Conservation (phyloP, 2,888 invertebrate species). For the Tetanocera ferruginea region DNA sequence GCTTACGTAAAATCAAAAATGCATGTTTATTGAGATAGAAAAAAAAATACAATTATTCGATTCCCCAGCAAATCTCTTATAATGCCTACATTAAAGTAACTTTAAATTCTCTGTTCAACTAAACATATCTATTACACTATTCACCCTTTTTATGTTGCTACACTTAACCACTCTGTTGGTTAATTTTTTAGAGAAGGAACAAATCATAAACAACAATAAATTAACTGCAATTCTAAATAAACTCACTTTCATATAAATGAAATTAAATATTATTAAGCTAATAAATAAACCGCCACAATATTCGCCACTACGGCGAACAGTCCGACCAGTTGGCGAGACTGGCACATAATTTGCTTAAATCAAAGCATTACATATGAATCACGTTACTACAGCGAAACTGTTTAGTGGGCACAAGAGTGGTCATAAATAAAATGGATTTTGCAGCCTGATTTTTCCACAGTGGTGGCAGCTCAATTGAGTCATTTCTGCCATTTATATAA, state of each 20-base stretch:
- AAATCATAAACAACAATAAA: neutral
- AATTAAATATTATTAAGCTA: slow-evolving; percentile 16
- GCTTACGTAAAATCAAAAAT: no score
- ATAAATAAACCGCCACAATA: neutral
- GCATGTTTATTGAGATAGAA: no score
- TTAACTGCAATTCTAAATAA: slow-evolving; percentile 13
- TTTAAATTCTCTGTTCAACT: no score
- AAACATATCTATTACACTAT: no score
- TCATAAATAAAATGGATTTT: slow-evolving; percentile 4
- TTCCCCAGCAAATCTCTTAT: no score
- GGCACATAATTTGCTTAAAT: slow-evolving; percentile 25
- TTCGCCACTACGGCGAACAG: neutral
- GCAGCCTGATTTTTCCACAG: neutral
- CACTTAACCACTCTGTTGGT: no score
- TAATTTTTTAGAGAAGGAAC: no score
- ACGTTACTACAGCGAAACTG: neutral
- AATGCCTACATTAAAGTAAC: no score
- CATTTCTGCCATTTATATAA: neutral
- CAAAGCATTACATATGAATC: slow-evolving; percentile 28
- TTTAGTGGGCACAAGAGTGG: neutral
- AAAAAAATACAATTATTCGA: no score
- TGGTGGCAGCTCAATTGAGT: neutral
- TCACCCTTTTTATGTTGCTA: no score
- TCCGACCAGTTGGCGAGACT: neutral
- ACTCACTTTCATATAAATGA: neutral